phyloP scores from a whole-genome alignment of 2,113 vertebrate species.

The Sarotherodon lohbergeri region DNA sequence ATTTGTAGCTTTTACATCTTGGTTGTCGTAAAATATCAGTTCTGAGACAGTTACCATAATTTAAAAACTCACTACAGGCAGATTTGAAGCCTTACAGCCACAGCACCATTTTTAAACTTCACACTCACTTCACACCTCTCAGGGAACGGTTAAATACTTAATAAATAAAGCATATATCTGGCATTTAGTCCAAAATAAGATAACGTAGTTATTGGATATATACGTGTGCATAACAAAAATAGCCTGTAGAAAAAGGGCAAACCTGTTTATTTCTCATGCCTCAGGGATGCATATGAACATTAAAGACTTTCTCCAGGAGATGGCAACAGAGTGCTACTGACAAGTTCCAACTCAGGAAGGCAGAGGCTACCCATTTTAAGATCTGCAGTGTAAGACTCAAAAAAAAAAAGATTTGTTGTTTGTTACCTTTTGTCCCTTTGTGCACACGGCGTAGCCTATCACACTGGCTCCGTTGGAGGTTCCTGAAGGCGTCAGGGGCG shows the following conservation, averaged over 20 bases:
- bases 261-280: not conserved
- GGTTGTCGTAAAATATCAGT: not conserved
- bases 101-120: not conserved
- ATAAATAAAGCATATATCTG: not conserved
- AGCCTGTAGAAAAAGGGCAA: not conserved
- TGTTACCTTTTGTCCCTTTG: constrained; percentile 91
- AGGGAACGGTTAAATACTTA: not conserved
- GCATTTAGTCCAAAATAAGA: not conserved
- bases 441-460: constrained; percentile 90
- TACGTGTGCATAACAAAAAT: not conserved
- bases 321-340: constrained; percentile 50
- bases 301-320: constrained; percentile 50
- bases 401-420: not conserved
- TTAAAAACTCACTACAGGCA: not conserved
- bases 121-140: not conserved
- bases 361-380: not conserved
- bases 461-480: constrained; percentile 93
- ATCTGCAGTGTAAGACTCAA: not conserved
- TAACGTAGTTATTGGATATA: not conserved
- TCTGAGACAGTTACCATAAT: not conserved
- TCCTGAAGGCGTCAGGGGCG: constrained; percentile 79
- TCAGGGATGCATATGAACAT: not conserved
- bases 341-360: not conserved
- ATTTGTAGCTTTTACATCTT: not conserved
- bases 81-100: not conserved